Evolutionary conservation across 2,113 vertebrate species (phyloP).

Genomic region (Erpornis zantholeuca): DNA sequence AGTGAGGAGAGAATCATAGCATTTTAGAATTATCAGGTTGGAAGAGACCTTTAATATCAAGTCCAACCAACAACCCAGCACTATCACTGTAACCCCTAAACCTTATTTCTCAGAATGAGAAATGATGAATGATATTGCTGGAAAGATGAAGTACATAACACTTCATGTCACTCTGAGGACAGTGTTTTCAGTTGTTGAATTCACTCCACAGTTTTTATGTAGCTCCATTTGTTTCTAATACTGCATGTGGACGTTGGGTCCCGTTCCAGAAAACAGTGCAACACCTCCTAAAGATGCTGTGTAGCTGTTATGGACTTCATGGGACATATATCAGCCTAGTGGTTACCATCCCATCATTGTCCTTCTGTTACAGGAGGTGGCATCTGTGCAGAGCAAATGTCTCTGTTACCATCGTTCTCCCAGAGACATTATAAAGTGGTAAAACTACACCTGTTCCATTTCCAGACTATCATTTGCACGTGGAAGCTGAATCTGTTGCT

Average conservation of each 20-base stretch:
- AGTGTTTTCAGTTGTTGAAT: neutral
- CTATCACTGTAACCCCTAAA: neutral
- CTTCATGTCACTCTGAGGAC: neutral
- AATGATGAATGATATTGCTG: neutral
- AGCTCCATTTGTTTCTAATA: neutral
- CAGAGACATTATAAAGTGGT: neutral
- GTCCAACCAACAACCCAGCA: neutral
- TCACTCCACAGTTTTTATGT: neutral
- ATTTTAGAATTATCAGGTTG: neutral
- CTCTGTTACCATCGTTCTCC: neutral
- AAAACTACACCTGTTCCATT: neutral
- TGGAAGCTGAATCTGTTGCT: neutral
- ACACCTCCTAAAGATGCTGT: neutral
- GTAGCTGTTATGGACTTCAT: neutral
- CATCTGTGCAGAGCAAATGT: neutral
- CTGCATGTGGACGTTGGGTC: fast-evolving
- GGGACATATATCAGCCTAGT: neutral
- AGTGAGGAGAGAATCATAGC: neutral
- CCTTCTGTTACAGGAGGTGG: neutral
- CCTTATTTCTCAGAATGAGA: neutral
- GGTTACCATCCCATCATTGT: neutral
- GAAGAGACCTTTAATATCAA: neutral
- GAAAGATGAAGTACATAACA: neutral
- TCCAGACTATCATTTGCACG: neutral
- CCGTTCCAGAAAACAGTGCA: neutral